These are phyloP conservation scores for Bambusicola thoracicus DNA, from an alignment of 2,113 vertebrate genomes.

Conservation along the genomic window DNA sequence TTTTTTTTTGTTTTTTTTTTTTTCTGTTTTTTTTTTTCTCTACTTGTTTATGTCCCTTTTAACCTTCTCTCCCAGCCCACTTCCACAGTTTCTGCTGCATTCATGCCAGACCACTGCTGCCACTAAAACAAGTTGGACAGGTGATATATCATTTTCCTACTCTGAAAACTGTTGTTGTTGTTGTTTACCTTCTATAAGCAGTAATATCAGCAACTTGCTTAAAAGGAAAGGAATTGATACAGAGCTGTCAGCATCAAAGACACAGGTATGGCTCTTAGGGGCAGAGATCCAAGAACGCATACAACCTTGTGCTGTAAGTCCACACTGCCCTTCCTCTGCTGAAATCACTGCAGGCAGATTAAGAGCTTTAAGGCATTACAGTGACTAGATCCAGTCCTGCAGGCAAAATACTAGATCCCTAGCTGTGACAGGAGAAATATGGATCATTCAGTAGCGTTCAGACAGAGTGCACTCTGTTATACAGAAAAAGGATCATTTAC, in stretches of 20 bases:
- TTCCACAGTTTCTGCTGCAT: background rate
- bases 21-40: background rate
- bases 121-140: background rate
- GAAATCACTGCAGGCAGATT: background rate
- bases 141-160: background rate
- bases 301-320: background rate
- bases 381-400: background rate
- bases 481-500: background rate
- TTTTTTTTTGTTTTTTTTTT: background rate
- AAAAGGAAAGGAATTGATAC: background rate
- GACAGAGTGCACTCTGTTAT: background rate
- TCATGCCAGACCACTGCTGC: background rate
- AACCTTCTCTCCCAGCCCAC: background rate
- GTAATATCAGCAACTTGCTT: background rate
- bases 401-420: background rate
- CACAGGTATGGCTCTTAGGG: background rate
- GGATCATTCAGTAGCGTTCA: background rate
- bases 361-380: background rate
- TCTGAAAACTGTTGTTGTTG: background rate
- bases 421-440: background rate
- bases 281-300: background rate
- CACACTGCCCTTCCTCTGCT: background rate
- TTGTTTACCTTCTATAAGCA: background rate
- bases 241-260: background rate
- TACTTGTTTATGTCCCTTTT: background rate